Conservation (phyloP, 2,797 vertebrate species). For the Buphagus erythrorhynchus region DNA sequence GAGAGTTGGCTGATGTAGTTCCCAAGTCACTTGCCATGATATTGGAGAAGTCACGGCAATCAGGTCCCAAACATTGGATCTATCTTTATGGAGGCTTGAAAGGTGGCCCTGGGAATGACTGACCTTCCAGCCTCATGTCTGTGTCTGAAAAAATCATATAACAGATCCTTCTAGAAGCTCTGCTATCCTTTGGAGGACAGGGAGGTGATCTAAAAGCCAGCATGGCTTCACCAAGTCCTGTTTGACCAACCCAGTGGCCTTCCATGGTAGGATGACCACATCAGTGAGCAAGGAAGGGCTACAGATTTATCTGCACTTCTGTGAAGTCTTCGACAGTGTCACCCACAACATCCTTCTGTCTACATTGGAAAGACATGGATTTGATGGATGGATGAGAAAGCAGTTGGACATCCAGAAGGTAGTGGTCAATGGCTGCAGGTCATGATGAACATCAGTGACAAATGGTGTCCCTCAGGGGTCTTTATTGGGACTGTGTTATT, state of each 20-base stretch:
- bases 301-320: background rate
- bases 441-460: background rate
- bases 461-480: background rate
- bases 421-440: background rate
- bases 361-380: background rate
- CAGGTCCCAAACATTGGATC: background rate
- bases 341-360: background rate
- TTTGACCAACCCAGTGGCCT: background rate
- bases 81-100: background rate
- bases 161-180: background rate
- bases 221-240: background rate
- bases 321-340: background rate
- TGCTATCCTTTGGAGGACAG: background rate
- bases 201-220: background rate
- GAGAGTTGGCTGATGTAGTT: background rate
- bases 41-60: background rate
- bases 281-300: background rate
- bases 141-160: background rate
- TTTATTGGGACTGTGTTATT: background rate
- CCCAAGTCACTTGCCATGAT: background rate
- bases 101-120: background rate
- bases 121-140: background rate
- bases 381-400: background rate
- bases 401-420: background rate
- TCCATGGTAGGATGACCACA: background rate